A percentile compares a stretch with the other conserved stretches of the same genome.
These are phyloP conservation scores for Dromococcyx pavoninus DNA, from an alignment of 2,797 vertebrate species.

Conservation along the genomic window DNA sequence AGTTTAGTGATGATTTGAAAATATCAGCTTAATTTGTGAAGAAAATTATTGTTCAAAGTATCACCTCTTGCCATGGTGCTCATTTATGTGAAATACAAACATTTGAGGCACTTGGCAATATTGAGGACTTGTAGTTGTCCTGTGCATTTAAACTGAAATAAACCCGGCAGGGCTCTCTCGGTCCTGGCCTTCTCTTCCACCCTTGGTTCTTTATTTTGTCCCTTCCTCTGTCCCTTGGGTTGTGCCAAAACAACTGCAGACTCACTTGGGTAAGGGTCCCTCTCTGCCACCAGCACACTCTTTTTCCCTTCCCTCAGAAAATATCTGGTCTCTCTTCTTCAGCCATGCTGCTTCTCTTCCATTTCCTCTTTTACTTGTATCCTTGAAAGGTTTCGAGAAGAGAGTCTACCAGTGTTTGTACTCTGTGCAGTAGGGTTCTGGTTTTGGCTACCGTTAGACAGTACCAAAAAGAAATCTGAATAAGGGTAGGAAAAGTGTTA, in stretches of 20 bases:
- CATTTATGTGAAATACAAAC: neutral
- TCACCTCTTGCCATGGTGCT: neutral
- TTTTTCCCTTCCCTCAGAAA: neutral
- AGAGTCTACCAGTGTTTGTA: neutral
- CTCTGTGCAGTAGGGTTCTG: neutral
- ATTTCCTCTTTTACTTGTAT: neutral
- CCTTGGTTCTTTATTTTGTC: neutral
- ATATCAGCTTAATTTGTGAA: neutral
- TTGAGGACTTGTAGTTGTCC: neutral
- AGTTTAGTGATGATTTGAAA: neutral
- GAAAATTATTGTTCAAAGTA: neutral
- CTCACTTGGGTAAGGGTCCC: neutral
- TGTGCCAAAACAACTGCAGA: neutral
- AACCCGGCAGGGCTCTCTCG: neutral
- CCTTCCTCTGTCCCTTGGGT: neutral
- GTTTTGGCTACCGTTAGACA: neutral
- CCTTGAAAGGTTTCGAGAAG: neutral
- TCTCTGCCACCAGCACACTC: neutral
- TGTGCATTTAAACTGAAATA: neutral
- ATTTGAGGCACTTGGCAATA: neutral
- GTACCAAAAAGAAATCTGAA: neutral
- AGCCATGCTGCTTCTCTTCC: neutral
- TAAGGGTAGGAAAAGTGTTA: neutral
- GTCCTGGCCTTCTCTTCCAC: neutral
- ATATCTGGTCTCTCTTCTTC: neutral